These are phyloP conservation scores for Acanthurus tractus DNA, from an alignment of 2,797 vertebrate species.

Conservation along the genomic window DNA sequence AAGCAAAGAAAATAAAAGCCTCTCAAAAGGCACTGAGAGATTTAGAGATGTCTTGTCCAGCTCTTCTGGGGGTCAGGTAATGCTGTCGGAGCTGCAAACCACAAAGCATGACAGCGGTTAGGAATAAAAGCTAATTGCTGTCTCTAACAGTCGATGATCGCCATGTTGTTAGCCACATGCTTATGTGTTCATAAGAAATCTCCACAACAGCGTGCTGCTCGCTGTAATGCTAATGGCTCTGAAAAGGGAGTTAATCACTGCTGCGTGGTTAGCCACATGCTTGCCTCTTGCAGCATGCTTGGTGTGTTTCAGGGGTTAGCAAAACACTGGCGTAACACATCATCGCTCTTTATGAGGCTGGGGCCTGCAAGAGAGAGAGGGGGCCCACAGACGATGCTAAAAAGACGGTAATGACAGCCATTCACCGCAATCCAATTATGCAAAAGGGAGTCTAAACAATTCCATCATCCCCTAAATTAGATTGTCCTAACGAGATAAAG, in stretches of 20 bases:
- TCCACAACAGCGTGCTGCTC: slow-evolving; percentile 68
- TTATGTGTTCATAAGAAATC: slow-evolving; percentile 74
- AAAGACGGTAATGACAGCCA: slow-evolving; percentile 99
- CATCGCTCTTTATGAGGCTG: slow-evolving; percentile 98
- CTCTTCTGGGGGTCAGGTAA: slow-evolving; percentile 44
- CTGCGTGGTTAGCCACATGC: slow-evolving; percentile 83
- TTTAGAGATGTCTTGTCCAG: slow-evolving; percentile 55
- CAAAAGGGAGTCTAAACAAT: slow-evolving; percentile 99
- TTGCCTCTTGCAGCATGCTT: slow-evolving; percentile 71
- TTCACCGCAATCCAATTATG: slow-evolving; percentile 99
- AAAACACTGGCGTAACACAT: slow-evolving; percentile 95
- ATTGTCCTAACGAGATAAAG: slow-evolving; percentile 99
- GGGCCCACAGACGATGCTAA: slow-evolving; percentile 98
- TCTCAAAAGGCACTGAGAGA: slow-evolving; percentile 51
- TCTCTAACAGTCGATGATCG: slow-evolving; percentile 72
- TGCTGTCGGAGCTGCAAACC: slow-evolving; percentile 49
- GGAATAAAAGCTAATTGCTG: slow-evolving; percentile 61
- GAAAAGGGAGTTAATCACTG: slow-evolving; percentile 84
- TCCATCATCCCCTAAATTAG: slow-evolving; percentile 99
- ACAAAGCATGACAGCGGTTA: slow-evolving; percentile 41
- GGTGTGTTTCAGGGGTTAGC: slow-evolving; percentile 93
- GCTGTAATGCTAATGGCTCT: slow-evolving; percentile 78
- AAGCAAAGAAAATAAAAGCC: slow-evolving; percentile 49
- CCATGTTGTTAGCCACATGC: slow-evolving; percentile 83
- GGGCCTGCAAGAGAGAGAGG: slow-evolving; percentile 92